Evolutionary conservation across 2,113 vertebrate genomes (phyloP), one percentile per base, ranked within the genome.

Genomic region (Elanoides forficatus): DNA sequence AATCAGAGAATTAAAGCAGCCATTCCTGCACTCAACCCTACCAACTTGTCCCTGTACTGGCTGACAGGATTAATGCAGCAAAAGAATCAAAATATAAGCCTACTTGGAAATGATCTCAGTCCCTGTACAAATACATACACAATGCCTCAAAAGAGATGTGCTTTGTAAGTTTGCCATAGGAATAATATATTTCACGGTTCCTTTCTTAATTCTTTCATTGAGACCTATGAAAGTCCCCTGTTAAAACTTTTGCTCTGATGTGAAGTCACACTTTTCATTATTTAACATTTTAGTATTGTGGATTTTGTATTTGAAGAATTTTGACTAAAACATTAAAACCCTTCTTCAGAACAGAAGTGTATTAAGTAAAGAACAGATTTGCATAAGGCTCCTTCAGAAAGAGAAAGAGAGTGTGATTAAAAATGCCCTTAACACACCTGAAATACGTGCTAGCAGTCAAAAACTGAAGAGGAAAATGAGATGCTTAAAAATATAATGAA

Each of bases 401-500:
- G 32, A 73, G 55, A 65, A 45, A 60, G 22, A 6, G n/a, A 47
- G 7, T 2, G 3, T 0, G 17, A 91, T 78, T 93, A 88, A 94
- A 84, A 96, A 92, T 80, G 65, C 40, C 34, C 26, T 30, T 79
- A 68, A 68, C 34, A 72, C 43, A 73, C 36, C 71, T 74, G 59
- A 95, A 96, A 86, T 88, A 68, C 38, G 67, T 29, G 29, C 42
- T 88, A 91, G 63, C 17, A 78, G 84, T 73, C 42, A 94, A 93
- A 72, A 90, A 92, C 38, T 82, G 81, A 70, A 81, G 53, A 71
- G 15, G 30, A 91, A 92, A 94, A 91, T 40, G 3, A 93, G 55
- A 83, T 88, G 45, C 50, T 75, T 96, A 55, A 88, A 97, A 96
- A 90, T 68, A 55, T 76, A 91, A 90, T 84, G 68, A 93, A 85